Conservation (phyloP, 2,888 invertebrate genomes). For the Lymantria dispar region DNA sequence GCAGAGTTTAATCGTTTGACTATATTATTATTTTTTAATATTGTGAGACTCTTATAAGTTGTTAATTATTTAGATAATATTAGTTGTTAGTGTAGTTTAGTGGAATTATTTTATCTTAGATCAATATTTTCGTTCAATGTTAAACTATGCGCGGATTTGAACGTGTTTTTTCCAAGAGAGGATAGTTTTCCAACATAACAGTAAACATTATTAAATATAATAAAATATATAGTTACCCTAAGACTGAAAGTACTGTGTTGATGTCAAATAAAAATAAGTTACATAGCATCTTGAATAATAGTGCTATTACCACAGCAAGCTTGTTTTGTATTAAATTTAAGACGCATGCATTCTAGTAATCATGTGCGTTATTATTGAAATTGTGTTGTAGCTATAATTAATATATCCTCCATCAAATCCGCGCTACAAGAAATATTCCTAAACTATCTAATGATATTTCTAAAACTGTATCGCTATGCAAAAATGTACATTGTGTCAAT, state of each 20-base stretch:
- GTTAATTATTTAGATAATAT: constrained; percentile 38
- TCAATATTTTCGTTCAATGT: constrained; percentile 37
- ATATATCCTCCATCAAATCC: constrained; percentile 16
- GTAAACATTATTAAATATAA: background rate
- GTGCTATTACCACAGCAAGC: background rate
- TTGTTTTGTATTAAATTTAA: background rate
- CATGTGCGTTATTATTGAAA: no score
- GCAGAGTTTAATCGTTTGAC: constrained; percentile 39
- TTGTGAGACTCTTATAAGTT: constrained; percentile 42
- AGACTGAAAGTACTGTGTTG: constrained; percentile 4
- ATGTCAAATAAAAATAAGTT: background rate
- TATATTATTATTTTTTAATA: constrained; percentile 22
- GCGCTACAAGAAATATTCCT: constrained; percentile 31
- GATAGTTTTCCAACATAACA: background rate
- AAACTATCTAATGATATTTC: constrained; percentile 23
- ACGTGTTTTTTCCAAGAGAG: constrained; percentile 3
- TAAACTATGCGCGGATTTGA: constrained; percentile 32
- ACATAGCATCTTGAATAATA: background rate
- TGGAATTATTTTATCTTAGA: constrained; percentile 50
- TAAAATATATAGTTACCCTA: constrained; percentile 1
- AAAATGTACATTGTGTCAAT: constrained; percentile 18
- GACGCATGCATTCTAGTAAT: background rate
- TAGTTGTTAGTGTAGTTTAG: constrained; percentile 52
- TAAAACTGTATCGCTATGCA: constrained; percentile 26
- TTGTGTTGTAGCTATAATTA: no score